These are phyloP conservation scores for Anguilla marmorata DNA, from an alignment of 2,797 vertebrate species.

Conservation along the genomic window DNA sequence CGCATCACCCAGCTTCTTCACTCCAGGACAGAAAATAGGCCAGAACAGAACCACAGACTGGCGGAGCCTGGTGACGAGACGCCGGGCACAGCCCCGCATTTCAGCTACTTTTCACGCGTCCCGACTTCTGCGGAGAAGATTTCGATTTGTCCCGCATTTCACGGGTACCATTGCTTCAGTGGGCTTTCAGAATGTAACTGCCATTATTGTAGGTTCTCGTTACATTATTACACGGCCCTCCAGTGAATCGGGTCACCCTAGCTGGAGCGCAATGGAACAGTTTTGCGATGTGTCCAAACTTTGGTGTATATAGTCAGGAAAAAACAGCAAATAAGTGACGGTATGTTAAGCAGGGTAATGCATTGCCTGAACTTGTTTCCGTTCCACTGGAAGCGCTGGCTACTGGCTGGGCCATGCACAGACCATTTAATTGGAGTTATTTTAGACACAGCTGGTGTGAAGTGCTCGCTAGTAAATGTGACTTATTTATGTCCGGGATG, in stretches of 20 bases:
- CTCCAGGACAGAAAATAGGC: not conserved
- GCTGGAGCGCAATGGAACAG: not conserved
- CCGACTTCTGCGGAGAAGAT: not conserved
- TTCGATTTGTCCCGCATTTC: not conserved
- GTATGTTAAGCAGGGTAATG: not conserved
- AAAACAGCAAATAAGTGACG: not conserved
- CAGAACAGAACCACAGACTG: not conserved
- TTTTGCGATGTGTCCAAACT: not conserved
- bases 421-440: slow-evolving; percentile 10
- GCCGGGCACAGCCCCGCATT: not conserved
- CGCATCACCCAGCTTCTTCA: not conserved
- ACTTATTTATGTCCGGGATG: slow-evolving; percentile 2
- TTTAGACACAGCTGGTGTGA: slow-evolving; percentile 4
- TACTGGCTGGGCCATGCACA: not conserved
- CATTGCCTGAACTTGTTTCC: not conserved
- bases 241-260: no score
- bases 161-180: not conserved
- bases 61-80: not conserved
- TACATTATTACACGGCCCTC: not conserved
- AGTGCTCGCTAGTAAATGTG: not conserved
- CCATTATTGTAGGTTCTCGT: not conserved
- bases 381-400: not conserved
- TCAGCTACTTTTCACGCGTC: not conserved
- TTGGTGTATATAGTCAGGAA: not conserved
- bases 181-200: not conserved